Evolutionary conservation across 2,113 vertebrate species (phyloP).

Genomic region (Menura novaehollandiae): DNA sequence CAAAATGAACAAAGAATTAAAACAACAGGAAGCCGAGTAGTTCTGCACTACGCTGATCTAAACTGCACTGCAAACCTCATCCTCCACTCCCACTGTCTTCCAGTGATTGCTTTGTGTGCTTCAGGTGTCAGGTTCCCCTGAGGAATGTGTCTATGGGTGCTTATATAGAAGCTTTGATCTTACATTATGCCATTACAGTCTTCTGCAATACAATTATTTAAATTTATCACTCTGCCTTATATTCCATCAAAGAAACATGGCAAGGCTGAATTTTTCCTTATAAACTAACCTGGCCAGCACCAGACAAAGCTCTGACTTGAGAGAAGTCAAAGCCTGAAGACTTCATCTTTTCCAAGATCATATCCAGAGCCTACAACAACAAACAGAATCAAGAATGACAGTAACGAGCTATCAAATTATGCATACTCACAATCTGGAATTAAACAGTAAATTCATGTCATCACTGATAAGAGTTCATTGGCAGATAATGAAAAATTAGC

Average conservation of each 20-base stretch:
- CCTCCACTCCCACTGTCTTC: neutral
- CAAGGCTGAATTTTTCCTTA: neutral
- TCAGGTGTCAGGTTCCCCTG: neutral
- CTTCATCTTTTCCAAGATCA: slow-evolving; percentile 88
- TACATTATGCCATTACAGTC: neutral
- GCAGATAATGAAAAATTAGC: neutral
- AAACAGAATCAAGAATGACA: slow-evolving; percentile 10
- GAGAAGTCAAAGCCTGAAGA: slow-evolving; percentile 83
- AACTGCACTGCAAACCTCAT: neutral
- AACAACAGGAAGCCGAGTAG: neutral
- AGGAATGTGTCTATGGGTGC: neutral
- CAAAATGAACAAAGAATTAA: neutral
- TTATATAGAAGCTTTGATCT: neutral
- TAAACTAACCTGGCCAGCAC: slow-evolving; percentile 88
- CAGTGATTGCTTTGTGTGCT: neutral
- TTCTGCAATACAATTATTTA: neutral
- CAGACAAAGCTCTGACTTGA: slow-evolving; percentile 84
- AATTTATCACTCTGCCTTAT: neutral
- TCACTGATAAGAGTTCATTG: neutral
- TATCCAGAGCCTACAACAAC: slow-evolving; percentile 84
- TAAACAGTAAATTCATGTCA: neutral
- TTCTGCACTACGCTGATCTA: neutral
- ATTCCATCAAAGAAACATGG: neutral
- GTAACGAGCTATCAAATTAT: neutral
- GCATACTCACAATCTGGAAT: neutral